A percentile compares a stretch with the other conserved stretches of the same genome.
phyloP scores from a whole-genome alignment of 2,888 invertebrate species.

The Tipula vernalis region DNA sequence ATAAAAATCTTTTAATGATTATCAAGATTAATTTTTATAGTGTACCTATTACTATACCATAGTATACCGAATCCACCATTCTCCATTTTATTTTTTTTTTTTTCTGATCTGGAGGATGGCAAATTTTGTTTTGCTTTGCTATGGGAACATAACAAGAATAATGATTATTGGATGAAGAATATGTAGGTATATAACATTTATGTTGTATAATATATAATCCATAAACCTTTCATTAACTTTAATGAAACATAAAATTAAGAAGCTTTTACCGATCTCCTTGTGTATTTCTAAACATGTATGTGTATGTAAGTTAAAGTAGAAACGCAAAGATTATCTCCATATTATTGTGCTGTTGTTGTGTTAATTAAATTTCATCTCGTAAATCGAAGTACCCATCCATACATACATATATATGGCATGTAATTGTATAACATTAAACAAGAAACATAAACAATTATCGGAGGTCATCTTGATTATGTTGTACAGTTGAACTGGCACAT shows the following conservation, averaged over 20 bases:
- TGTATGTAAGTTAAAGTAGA: background rate
- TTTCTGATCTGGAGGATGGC: background rate
- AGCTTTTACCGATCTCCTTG: background rate
- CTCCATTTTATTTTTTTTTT: background rate
- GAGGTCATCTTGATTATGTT: background rate
- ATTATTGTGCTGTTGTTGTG: background rate
- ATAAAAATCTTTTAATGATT: background rate
- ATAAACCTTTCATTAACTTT: constrained; percentile 4
- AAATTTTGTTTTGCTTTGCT: background rate
- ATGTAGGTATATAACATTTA: background rate
- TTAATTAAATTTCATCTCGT: background rate
- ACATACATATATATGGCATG: background rate
- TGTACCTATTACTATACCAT: background rate
- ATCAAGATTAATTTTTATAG: constrained; percentile 4
- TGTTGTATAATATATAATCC: background rate
- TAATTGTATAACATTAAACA: background rate
- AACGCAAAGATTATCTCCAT: background rate
- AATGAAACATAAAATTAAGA: constrained; percentile 4
- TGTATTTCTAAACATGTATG: background rate
- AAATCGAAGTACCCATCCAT: background rate
- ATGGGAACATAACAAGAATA: background rate
- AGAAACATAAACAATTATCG: background rate
- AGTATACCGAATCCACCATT: background rate
- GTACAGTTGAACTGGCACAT: background rate
- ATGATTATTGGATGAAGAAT: background rate